Base-by-base conservation (phyloP, 2,113 vertebrate genomes). In the Calidris pugnax region DNA sequence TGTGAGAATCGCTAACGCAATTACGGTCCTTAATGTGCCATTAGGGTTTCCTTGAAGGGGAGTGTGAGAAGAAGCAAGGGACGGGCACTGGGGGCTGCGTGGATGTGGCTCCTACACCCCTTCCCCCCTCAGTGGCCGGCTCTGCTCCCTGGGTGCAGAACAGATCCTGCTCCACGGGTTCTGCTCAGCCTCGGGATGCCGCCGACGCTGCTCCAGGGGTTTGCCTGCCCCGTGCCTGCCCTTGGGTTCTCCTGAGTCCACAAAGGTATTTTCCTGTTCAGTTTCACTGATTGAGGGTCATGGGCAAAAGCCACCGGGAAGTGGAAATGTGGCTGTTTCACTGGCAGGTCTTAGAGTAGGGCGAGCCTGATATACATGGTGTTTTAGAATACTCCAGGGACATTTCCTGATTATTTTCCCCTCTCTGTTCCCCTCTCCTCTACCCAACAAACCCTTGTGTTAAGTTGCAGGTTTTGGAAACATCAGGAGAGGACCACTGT, bases 171-270 rank as follows among this genome's bases (percentile, higher is more conserved):
- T 51, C n/a, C 2, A 1, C 10, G 3, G 24, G 17, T 3, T 6
- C 39, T 69, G 68, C 55, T 75, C 48, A 35, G 62, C 62, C 45
- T 9, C 10, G 33, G 28, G 33, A 59, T 0, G 5, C 51, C 3
- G 3, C 51, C 3, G 19, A 7, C 1, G 6, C 69, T 1, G 1
- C 7, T 55, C 23, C 9, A 21, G 33, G 35, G 7, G 6, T 33
- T 30, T 41, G 22, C 17, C 35, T 37, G 43, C 10, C 43, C 43
- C 0, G 0, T 1, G 3, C 67, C 66, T 2, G 0, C n/a, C 1
- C 0, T 9, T 35, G 53, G 10, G 26, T 45, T 33, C 62, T 27
- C 19, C 39, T 45, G 39, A 21, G 41, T 24, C 18, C 4, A 1
- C n/a, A 21, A n/a, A 8, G 2, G 0, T 37, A 4, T 32, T 59